These are phyloP conservation scores for Thinocorus orbignyianus DNA, from an alignment of 2,113 vertebrate species.

Conservation along the genomic window DNA sequence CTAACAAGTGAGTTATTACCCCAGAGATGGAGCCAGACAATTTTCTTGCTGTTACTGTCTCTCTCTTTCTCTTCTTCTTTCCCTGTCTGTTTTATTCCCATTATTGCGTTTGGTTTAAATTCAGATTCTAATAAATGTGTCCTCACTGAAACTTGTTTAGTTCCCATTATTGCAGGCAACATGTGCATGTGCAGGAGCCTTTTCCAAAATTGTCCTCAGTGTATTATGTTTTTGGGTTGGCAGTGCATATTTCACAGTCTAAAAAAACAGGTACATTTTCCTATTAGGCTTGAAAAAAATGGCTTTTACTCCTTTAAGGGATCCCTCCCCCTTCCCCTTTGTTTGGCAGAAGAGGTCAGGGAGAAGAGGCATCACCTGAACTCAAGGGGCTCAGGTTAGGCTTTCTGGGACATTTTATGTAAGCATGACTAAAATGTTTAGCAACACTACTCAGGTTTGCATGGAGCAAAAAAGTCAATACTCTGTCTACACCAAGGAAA, in stretches of 20 bases:
- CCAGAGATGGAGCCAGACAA: neutral
- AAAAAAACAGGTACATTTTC: neutral
- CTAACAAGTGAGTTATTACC: neutral
- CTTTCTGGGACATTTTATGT: conserved; percentile 55
- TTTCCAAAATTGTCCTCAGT: neutral
- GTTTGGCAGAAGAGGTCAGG: conserved; percentile 36
- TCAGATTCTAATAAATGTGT: neutral
- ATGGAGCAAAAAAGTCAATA: conserved; percentile 26
- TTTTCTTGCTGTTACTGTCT: neutral
- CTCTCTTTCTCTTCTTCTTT: neutral
- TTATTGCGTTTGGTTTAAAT: neutral
- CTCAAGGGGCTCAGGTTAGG: conserved; percentile 26
- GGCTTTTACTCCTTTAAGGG: conserved; percentile 13
- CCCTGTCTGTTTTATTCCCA: neutral
- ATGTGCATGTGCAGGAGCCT: rapidly evolving
- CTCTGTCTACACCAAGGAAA: neutral
- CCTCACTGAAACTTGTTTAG: neutral
- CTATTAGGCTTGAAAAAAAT: neutral
- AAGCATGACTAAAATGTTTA: conserved; percentile 68
- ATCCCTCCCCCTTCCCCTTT: neutral
- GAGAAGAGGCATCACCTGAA: conserved; percentile 62
- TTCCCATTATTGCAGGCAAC: neutral
- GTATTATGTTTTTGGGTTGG: neutral
- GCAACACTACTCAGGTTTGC: conserved; percentile 40
- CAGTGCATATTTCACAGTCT: neutral